phyloP scores from a whole-genome alignment of 2,113 vertebrate species.

The Daubentonia madagascariensis region DNA sequence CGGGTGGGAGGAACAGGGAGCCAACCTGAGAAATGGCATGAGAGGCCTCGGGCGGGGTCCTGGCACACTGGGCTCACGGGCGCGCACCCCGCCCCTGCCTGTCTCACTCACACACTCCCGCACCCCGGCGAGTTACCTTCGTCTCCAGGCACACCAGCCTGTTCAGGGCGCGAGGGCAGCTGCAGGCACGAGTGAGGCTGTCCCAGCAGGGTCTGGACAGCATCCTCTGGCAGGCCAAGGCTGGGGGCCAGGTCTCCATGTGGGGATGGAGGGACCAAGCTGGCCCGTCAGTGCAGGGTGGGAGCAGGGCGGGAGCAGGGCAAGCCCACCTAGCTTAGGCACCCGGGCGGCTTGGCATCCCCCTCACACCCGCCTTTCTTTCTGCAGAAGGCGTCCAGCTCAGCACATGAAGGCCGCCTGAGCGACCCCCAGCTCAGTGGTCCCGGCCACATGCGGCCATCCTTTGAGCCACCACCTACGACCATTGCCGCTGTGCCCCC shows the following conservation, averaged over 20 bases:
- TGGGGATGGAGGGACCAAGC: too few species aligned
- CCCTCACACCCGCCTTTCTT: background rate
- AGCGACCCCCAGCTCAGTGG: conserved; percentile 90
- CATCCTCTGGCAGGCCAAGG: background rate
- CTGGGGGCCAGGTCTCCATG: fast-evolving
- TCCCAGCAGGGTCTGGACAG: background rate
- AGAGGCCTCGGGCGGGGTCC: too few species aligned
- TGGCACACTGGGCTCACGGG: background rate
- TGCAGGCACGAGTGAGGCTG: background rate
- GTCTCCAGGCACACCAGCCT: background rate
- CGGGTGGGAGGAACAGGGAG: background rate
- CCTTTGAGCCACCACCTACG: conserved; percentile 93
- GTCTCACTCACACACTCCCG: background rate
- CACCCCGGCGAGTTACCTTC: background rate
- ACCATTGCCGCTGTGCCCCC: conserved; percentile 97
- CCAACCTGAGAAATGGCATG: background rate
- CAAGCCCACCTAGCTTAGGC: too few species aligned
- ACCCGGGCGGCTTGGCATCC: background rate
- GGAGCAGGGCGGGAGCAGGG: too few species aligned
- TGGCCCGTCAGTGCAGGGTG: background rate
- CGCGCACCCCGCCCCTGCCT: fast-evolving
- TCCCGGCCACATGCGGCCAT: conserved; percentile 91
- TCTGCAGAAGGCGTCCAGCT: conserved; percentile 94
- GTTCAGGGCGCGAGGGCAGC: background rate
- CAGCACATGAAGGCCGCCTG: conserved; percentile 93